Base-by-base conservation (phyloP, 2,888 invertebrate species). In the Erpobdella octoculata region DNA sequence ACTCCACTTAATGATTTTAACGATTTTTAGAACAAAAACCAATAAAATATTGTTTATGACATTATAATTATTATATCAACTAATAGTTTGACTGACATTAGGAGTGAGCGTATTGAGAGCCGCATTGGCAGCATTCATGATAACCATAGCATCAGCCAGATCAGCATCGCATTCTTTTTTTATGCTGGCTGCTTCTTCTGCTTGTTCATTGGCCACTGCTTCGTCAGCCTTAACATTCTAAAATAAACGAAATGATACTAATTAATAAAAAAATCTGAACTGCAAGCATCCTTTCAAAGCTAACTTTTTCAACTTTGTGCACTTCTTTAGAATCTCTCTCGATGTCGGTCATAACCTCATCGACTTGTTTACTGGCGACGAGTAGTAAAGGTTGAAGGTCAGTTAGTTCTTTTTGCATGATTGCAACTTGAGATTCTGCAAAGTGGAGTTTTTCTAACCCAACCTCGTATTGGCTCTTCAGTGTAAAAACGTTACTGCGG, bases 321-420 rank as follows among this genome's bases (percentile, higher is more conserved):
- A 83, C 84, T 76, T 84, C 83, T 28, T 81, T 77, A 8, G 95
- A 94, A 78, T 96, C 94, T 80, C 92, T 91, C 81, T 96, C 95
- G 75, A 96, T 94, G 84, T 91, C 91, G 61, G 93, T 90, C 94
- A 96, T 95, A 64, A 94, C 88, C 79, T 91, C 91, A 82, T 96
- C 95, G 0, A 95, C 76, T 79, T 91, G 89, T 77, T 90, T 90
- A 0, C 93, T 92, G 9, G 94, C 91, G 0, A 89, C 88, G 35
- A 93, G 88, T 31, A 96, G 85, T 81, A 90, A 89, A 4, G 96
- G 96, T 82, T 94, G 93, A 74, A 96, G 84, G 68, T 89, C 90
- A 48, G 89, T 89, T 70, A 96, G 84, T 80, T 95, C 92, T 73
- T 90, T 88, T 83, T 94, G 93, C 95, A 96, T 95, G 74, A 91